Evolutionary conservation across 2,888 invertebrate species (phyloP).

Genomic region (Panzeria rudis): DNA sequence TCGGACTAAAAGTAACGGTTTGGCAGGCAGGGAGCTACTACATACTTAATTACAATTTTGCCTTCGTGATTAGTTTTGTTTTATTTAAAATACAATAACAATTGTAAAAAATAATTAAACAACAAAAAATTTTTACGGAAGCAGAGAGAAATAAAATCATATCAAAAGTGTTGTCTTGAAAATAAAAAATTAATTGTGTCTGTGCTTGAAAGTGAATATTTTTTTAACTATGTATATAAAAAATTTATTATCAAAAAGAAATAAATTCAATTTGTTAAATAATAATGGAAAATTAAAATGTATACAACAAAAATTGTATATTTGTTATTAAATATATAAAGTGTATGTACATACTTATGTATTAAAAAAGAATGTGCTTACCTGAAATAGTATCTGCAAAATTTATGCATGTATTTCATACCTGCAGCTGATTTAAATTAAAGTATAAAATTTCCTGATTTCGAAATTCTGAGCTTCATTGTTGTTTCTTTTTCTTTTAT

Average conservation of each 20-base stretch:
- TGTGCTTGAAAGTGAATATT: constrained; percentile 35
- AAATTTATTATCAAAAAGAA: constrained; percentile 25
- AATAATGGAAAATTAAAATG: constrained; percentile 33
- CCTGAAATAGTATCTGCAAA: constrained; percentile 9
- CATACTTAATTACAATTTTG: constrained; percentile 9
- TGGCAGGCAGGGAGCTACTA: neutral
- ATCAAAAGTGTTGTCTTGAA: constrained; percentile 32
- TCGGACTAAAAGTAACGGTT: constrained; percentile 37
- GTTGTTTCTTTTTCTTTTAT: neutral
- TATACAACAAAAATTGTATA: neutral
- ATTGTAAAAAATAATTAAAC: constrained; percentile 35
- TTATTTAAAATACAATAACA: constrained; percentile 38
- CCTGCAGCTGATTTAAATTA: constrained; percentile 56
- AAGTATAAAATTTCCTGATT: constrained; percentile 72
- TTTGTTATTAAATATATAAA: neutral
- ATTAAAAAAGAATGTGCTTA: constrained; percentile 22
- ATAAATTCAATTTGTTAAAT: constrained; percentile 40
- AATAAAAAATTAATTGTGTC: constrained; percentile 26
- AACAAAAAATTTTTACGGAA: constrained; percentile 61
- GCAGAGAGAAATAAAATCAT: constrained; percentile 47
- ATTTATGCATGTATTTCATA: constrained; percentile 6
- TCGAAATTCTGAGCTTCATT: constrained; percentile 65
- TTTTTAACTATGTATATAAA: constrained; percentile 15
- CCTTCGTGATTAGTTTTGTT: constrained; percentile 54
- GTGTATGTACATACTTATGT: neutral